These are phyloP conservation scores for Lathamus discolor DNA, from an alignment of 2,113 vertebrate species.

Conservation along the genomic window DNA sequence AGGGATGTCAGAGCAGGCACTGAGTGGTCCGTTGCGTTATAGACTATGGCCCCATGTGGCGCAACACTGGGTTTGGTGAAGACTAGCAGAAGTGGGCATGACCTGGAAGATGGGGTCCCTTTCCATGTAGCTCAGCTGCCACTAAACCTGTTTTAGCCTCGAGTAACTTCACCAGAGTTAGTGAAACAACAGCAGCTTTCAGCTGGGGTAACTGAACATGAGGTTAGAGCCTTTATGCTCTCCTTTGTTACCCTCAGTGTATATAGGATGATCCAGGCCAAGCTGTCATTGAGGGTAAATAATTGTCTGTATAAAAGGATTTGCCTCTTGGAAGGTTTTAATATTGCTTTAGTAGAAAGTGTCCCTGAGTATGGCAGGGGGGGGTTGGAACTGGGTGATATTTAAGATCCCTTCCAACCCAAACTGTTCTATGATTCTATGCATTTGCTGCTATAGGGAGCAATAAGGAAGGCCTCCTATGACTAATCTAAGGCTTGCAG, in stretches of 20 bases:
- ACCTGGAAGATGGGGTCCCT: background rate
- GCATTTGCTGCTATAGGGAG: background rate
- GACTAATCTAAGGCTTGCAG: conserved; percentile 17
- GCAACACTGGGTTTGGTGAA: background rate
- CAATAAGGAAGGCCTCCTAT: background rate
- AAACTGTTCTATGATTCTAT: background rate
- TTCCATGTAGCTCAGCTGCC: background rate
- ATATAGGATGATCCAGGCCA: background rate
- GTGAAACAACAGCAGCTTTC: background rate
- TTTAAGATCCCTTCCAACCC: background rate
- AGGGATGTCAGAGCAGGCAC: background rate
- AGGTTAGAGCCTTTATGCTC: background rate
- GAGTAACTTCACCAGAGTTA: background rate
- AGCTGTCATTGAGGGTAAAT: background rate
- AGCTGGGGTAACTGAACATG: background rate
- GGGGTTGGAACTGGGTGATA: background rate
- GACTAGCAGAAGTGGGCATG: background rate
- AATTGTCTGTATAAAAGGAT: background rate
- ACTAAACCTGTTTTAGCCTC: background rate
- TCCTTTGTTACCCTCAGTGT: background rate
- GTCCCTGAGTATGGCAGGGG: background rate
- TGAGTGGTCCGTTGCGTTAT: background rate
- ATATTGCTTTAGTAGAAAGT: background rate
- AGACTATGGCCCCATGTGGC: background rate
- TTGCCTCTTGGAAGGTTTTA: background rate